Evolutionary conservation across 2,797 vertebrate species (phyloP).

Genomic region (Squalus acanthias): DNA sequence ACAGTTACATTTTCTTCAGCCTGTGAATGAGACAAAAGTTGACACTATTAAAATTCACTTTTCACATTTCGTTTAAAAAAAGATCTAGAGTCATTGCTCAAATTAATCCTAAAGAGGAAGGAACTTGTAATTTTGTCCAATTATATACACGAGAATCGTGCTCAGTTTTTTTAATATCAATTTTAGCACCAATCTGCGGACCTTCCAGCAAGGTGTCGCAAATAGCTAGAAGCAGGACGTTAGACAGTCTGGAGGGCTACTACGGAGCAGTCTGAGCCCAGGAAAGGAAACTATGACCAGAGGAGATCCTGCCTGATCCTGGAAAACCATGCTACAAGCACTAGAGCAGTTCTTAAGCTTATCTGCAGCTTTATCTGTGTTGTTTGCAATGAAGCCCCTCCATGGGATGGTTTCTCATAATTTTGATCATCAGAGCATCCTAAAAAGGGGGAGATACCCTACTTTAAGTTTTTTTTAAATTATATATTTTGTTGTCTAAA

Average conservation of each 20-base stretch:
- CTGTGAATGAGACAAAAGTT: conserved; percentile 52
- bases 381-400: not conserved
- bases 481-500: not conserved
- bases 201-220: not conserved
- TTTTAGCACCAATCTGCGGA: not conserved
- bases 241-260: not conserved
- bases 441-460: not conserved
- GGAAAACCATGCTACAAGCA: not conserved
- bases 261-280: not conserved
- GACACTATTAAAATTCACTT: not conserved
- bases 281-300: not conserved
- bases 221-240: not conserved
- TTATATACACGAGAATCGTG: no score
- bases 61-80: not conserved
- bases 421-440: not conserved
- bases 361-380: not conserved
- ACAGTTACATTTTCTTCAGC: conserved; percentile 82
- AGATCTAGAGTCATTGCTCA: not conserved
- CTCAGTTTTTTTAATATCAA: not conserved
- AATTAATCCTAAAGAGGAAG: not conserved
- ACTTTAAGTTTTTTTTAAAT: not conserved
- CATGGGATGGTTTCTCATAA: not conserved
- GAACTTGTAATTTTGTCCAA: not conserved
- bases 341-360: not conserved
- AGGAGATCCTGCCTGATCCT: not conserved